Percentiles rank a stretch among this genome's conserved stretches.
These are phyloP conservation scores for Diplodus puntazzo DNA, from an alignment of 2,797 vertebrate species.

Conservation along the genomic window DNA sequence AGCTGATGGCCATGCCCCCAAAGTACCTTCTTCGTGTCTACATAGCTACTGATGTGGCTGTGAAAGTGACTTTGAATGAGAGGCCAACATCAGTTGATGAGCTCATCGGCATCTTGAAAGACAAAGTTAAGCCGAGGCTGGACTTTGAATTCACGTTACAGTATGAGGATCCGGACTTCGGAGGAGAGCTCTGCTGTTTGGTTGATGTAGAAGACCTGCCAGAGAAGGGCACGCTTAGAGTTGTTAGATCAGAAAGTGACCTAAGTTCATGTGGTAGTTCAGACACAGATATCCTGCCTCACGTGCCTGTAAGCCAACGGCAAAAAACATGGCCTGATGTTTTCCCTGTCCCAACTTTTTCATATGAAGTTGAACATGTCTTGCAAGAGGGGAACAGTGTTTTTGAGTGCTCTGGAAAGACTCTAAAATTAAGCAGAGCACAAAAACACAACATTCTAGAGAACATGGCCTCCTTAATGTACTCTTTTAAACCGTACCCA, in stretches of 20 bases:
- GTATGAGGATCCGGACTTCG: slow-evolving; percentile 4
- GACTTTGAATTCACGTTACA: background rate
- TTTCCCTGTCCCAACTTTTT: slow-evolving; percentile 2
- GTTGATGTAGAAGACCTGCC: background rate
- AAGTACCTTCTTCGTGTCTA: background rate
- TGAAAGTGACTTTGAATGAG: background rate
- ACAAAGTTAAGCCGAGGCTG: background rate
- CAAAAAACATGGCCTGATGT: slow-evolving; percentile 2
- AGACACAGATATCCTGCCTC: background rate
- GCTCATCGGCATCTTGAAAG: background rate
- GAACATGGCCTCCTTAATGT: too few species aligned
- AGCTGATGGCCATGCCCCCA: background rate
- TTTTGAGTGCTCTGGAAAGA: background rate
- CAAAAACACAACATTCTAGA: too few species aligned
- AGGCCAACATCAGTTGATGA: background rate
- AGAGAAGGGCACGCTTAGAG: background rate
- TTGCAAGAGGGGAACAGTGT: background rate
- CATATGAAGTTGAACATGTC: background rate
- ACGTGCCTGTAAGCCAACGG: background rate
- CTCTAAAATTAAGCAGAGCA: too few species aligned
- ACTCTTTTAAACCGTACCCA: too few species aligned
- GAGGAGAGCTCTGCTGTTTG: background rate
- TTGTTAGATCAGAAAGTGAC: background rate
- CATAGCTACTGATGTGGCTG: background rate
- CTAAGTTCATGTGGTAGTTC: background rate